These are phyloP conservation scores for Trochalopteron elliotii DNA, from an alignment of 2,113 vertebrate genomes.

Conservation along the genomic window DNA sequence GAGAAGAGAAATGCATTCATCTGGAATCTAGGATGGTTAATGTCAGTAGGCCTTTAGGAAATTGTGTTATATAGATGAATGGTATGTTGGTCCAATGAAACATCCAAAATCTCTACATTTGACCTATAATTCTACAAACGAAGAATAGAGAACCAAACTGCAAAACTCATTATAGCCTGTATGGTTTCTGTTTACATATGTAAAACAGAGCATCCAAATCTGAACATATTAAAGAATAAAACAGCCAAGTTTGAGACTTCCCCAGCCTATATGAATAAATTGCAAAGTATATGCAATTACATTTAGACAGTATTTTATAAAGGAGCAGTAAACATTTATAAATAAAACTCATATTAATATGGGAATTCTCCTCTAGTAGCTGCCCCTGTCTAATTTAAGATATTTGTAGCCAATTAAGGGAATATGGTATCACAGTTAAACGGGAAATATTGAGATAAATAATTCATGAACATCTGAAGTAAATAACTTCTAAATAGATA, in stretches of 20 bases:
- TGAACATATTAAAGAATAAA: not conserved
- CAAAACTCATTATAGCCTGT: not conserved
- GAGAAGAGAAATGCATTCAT: not conserved
- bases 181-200: not conserved
- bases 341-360: not conserved
- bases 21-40: constrained; percentile 14
- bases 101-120: not conserved
- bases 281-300: not conserved
- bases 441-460: constrained; percentile 6
- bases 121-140: not conserved
- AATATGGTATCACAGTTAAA: not conserved
- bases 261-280: not conserved
- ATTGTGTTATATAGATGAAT: constrained; percentile 38
- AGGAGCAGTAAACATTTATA: not conserved
- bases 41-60: constrained; percentile 17
- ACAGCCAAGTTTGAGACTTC: not conserved
- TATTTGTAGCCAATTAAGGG: constrained; percentile 28
- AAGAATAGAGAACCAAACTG: not conserved
- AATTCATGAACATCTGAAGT: constrained; percentile 42
- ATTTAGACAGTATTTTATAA: not conserved
- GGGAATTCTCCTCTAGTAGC: not conserved
- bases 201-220: not conserved
- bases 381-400: not conserved
- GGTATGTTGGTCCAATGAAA: not conserved
- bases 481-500: constrained; percentile 14